Base-by-base conservation (phyloP, 2,888 invertebrate species). In the Malachius bipustulatus region DNA sequence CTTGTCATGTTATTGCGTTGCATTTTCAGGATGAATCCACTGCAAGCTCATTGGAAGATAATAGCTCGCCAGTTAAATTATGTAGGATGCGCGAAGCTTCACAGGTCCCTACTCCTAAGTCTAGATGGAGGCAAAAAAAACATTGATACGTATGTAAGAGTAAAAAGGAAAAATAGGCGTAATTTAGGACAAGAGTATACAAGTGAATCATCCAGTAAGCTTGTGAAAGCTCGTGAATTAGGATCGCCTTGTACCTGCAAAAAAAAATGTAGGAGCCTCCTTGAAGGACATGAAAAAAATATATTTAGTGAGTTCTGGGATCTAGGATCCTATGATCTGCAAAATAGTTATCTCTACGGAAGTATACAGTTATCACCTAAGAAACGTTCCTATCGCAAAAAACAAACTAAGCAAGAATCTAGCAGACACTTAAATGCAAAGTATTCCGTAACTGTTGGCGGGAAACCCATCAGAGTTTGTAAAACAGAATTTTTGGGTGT, bases 331-430 rank as follows among this genome's bases (percentile, higher is more conserved):
- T 39, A 10, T 16, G 35, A 41, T 13, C 16, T 34, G 11, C 39
- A 39, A 37, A 35, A 42, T 19, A 36, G 29, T 15, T 38, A 36
- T 27, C 27, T 40, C 29, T 42, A 38, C 40, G 42, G 38, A 16
- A 36, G 36, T 31, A 38, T 42, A 11, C 16, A 30, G 38, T 32
- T 29, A n/a, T 12, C 24, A 33, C 26, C 28, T 9, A 42, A 40
- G 35, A 40, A 38, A 35, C 26, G 37, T 27, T 38, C 36, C 14
- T 41, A 39, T 16, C 35, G 39, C 33, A 42, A 39, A 19, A 42
- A 42, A 30, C 33, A 38, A 19, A 42, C 39, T 29, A 26, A 26
- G 9, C 26, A 40, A 26, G 39, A 32, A 16, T 42, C 39, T 19
- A 35, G 35, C 11, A 33, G 24, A 28, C 12, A 9, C 8, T 11